Evolutionary conservation across 2,888 invertebrate species (phyloP).

Genomic region (Acronicta aceris): DNA sequence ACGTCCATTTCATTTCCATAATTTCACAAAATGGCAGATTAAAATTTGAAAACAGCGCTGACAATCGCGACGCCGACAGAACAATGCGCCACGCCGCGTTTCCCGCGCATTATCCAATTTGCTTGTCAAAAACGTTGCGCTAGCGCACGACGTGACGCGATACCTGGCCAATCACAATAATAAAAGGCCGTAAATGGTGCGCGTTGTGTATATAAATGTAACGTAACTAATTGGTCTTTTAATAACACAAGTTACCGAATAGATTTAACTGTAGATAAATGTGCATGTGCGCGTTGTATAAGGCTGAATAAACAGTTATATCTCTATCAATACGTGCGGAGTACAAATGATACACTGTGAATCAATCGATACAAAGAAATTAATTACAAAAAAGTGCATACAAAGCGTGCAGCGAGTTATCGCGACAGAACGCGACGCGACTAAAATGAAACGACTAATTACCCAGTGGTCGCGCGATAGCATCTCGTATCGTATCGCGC

Average conservation of each 20-base stretch:
- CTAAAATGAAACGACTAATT: conserved; percentile 86
- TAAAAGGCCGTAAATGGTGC: conserved; percentile 63
- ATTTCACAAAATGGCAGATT: conserved; percentile 86
- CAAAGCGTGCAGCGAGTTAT: conserved; percentile 77
- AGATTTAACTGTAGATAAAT: conserved; percentile 20
- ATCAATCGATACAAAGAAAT: conserved; percentile 78
- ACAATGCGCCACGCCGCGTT: conserved; percentile 77
- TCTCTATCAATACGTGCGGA: conserved; percentile 33
- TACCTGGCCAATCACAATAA: conserved; percentile 62
- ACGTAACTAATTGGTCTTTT: conserved; percentile 64
- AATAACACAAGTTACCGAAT: conserved; percentile 39
- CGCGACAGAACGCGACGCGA: conserved; percentile 73
- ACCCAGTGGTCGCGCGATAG: conserved; percentile 74
- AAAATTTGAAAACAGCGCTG: conserved; percentile 83
- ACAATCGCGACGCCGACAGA: conserved; percentile 80
- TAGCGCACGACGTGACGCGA: conserved; percentile 61
- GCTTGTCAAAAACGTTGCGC: conserved; percentile 83
- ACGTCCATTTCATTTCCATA: conserved; percentile 87
- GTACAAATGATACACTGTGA: conserved; percentile 61
- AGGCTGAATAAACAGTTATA: conserved; percentile 20
- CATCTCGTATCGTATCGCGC: conserved; percentile 67
- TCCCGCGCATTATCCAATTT: conserved; percentile 86
- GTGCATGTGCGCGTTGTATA: conserved; percentile 23
- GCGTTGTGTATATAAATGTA: conserved; percentile 62
- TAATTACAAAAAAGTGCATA: conserved; percentile 81